phyloP scores from a whole-genome alignment of 2,888 invertebrate species.

The Pachymerium ferrugineum region DNA sequence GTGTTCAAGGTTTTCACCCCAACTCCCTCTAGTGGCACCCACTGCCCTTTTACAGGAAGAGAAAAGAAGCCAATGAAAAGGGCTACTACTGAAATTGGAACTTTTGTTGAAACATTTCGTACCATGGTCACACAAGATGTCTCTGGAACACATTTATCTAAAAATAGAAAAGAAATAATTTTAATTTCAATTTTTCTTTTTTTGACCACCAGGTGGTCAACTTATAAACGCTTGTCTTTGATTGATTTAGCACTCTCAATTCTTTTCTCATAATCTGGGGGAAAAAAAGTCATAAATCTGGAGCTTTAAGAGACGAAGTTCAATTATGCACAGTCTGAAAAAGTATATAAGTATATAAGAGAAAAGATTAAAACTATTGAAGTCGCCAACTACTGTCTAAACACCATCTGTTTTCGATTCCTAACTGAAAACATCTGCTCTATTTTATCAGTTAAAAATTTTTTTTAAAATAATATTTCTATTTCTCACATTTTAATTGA shows the following conservation, averaged over 20 bases:
- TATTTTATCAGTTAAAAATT: too few species aligned
- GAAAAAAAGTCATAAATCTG: slow-evolving; percentile 12
- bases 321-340: slow-evolving; percentile 21
- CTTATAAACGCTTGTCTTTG: slow-evolving; percentile 14
- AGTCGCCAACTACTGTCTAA: background rate
- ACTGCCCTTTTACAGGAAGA: background rate
- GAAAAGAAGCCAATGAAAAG: background rate
- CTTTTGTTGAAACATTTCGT: background rate
- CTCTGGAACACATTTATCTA: background rate
- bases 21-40: background rate
- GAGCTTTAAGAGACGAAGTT: background rate
- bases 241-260: slow-evolving; percentile 7
- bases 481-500: too few species aligned
- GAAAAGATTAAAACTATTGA: background rate
- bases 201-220: background rate
- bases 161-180: background rate
- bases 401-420: background rate
- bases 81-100: background rate
- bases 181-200: background rate
- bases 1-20: too few species aligned
- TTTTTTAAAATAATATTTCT: too few species aligned
- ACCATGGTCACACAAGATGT: slow-evolving; percentile 10
- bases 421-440: background rate
- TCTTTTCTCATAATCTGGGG: slow-evolving; percentile 16
- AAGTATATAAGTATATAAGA: background rate